Evolutionary conservation across 2,888 invertebrate species (phyloP).

Genomic region (Spisula subtruncata): DNA sequence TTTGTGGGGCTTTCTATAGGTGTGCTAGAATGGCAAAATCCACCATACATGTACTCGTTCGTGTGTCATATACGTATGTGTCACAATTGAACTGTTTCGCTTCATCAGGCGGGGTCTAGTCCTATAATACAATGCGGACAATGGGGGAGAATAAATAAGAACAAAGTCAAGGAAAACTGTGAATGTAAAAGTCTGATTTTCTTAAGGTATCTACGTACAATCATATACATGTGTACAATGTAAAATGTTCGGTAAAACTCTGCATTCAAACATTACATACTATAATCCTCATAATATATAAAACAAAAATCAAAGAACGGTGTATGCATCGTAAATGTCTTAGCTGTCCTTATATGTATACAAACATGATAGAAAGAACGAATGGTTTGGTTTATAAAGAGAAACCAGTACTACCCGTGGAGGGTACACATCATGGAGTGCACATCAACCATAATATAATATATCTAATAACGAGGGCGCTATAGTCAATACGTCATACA

Average conservation of each 20-base stretch:
- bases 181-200: conserved; percentile 71
- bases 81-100: no score
- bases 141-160: conserved; percentile 22
- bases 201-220: conserved; percentile 62
- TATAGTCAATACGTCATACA: no score
- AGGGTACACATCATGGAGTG: background rate
- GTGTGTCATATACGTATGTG: no score
- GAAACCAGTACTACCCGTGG: background rate
- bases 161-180: conserved; percentile 49
- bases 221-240: conserved; percentile 57
- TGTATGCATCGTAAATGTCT: conserved; percentile 22
- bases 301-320: background rate
- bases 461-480: background rate
- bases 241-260: conserved; percentile 39
- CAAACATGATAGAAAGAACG: background rate
- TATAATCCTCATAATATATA: conserved; percentile 32
- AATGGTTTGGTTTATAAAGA: background rate
- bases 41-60: no score
- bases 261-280: conserved; percentile 38
- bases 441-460: background rate
- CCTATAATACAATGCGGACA: background rate
- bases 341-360: conserved; percentile 24
- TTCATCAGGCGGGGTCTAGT: no score
- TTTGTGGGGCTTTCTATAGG: no score
- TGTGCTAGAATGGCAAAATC: no score